Evolutionary conservation across 2,797 vertebrate species (phyloP).

Genomic region (Ciconia nigra): DNA sequence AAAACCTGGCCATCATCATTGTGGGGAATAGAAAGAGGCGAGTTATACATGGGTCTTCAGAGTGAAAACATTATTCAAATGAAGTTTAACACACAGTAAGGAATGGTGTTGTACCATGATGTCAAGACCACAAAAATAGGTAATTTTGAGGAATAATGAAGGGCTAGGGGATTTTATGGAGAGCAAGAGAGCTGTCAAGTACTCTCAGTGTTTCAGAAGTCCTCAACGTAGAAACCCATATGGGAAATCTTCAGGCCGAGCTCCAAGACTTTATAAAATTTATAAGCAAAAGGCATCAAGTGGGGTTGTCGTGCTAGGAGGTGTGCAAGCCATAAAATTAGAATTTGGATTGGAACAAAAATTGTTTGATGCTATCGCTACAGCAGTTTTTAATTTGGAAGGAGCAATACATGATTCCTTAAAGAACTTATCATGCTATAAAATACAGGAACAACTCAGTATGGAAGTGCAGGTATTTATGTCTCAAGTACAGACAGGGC

Average conservation of each 20-base stretch:
- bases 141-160: neutral
- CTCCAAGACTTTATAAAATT: neutral
- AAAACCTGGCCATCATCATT: neutral
- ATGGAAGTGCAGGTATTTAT: neutral
- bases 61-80: neutral
- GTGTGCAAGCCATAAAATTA: neutral
- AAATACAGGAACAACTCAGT: neutral
- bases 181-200: neutral
- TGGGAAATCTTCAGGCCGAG: neutral
- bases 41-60: neutral
- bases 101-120: neutral
- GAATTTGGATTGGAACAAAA: neutral
- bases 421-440: neutral
- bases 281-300: neutral
- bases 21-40: neutral
- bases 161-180: neutral
- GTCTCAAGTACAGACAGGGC: neutral
- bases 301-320: neutral
- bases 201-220: neutral
- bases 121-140: neutral
- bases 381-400: neutral
- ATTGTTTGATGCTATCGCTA: neutral
- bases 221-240: neutral
- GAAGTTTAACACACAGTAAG: neutral
- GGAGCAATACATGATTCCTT: neutral